Evolutionary conservation across 1,140 invertebrate species (phyloP).

Genomic region (Caenorhabditis remanei): DNA sequence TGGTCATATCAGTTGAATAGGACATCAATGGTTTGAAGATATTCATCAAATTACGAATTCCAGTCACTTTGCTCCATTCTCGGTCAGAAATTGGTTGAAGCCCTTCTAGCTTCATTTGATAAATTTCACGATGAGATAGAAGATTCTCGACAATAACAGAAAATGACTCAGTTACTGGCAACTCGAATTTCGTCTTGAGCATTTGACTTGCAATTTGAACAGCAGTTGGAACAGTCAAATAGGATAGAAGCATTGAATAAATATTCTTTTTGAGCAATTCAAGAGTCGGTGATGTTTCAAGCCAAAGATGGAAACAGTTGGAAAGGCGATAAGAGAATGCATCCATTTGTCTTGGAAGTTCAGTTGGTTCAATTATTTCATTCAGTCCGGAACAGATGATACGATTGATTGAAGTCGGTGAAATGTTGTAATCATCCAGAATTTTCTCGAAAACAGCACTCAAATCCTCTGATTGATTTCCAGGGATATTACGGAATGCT

Average conservation of each 20-base stretch:
- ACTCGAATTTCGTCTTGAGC: constrained; percentile 45
- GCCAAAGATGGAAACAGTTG: constrained; percentile 6
- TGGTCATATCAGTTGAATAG: constrained; percentile 59
- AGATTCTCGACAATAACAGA: constrained; percentile 45
- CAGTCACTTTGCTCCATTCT: constrained; percentile 50
- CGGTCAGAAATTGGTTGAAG: constrained; percentile 51
- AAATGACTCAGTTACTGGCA: constrained; percentile 63
- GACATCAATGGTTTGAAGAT: constrained; percentile 39
- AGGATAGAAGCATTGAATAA: constrained; percentile 22
- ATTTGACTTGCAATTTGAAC: constrained; percentile 38
- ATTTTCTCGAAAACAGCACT: not conserved
- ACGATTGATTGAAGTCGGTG: constrained; percentile 7
- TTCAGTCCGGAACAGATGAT: constrained; percentile 18
- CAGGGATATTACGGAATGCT: not conserved
- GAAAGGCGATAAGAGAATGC: constrained; percentile 4
- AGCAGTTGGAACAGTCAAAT: constrained; percentile 18
- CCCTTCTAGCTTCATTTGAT: constrained; percentile 59
- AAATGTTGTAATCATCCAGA: constrained; percentile 20
- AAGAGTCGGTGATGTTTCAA: not conserved
- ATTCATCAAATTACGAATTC: constrained; percentile 39
- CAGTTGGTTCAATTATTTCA: not conserved
- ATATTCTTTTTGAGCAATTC: constrained; percentile 11
- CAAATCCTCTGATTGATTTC: constrained; percentile 6
- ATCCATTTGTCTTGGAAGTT: constrained; percentile 29
- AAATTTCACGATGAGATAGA: constrained; percentile 51